Evolutionary conservation across 2,888 invertebrate species (phyloP), one percentile per base, ranked within the genome.

Genomic region (Leptopilina drosophilae): DNA sequence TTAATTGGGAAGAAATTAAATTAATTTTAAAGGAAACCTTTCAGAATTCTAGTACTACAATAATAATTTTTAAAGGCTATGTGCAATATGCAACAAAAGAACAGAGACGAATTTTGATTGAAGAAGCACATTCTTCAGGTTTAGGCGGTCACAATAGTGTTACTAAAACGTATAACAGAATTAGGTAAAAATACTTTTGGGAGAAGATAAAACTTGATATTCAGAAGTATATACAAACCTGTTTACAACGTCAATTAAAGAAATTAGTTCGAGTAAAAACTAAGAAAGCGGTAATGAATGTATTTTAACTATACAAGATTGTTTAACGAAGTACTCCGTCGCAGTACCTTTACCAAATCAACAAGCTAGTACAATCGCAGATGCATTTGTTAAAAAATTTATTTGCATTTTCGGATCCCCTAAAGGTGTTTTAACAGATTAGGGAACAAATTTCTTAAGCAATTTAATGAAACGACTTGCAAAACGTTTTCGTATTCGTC

Each of bases 81-180:
- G 12, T 26, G 26, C 26, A 26, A 26, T 26, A 26, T 26, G 26
- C 26, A 26, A 26, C 26, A 26, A 26, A 26, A 1, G 65, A 66
- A 66, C 26, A 78, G 46, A 42, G 76, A n/a, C 56, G 26, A 20
- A 11, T 62, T 14, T 59, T 64, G 1, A 49, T 80, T 11, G 76
- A 77, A 62, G 82, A 80, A 77, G 42, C 69, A 3, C 77, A 79
- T 56, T 53, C 64, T 11, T 69, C 81, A 15, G 62, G 75, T 7
- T 15, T 79, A 33, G 79, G 77, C 12, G 77, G 77, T 42, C 77
- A 81, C 46, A 81, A 78, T 12, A 65, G 78, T 6, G 65, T 81
- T 5, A 64, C 65, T 5, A 75, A 81, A 42, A 79, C 77, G 0
- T 81, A 73, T 56, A 15, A 67, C 15, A n/a, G 81, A 12, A 49